A percentile compares a stretch with the other conserved stretches of the same genome.
These are phyloP conservation scores for Watsonalla cultraria DNA, from an alignment of 2,888 invertebrate genomes.

Conservation along the genomic window DNA sequence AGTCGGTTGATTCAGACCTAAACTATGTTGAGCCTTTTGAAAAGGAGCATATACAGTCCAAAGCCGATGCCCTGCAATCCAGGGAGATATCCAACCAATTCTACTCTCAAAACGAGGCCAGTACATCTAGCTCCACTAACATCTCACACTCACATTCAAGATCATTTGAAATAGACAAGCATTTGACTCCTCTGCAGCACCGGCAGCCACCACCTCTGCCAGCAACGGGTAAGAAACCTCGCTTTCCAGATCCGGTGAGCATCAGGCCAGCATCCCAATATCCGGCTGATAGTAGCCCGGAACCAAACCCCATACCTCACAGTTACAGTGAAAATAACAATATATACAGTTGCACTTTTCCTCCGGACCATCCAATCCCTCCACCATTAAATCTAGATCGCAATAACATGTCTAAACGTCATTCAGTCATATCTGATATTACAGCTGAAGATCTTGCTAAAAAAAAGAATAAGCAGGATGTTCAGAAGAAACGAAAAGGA, in stretches of 20 bases:
- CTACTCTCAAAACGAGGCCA: constrained; percentile 48
- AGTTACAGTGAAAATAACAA: constrained; percentile 70
- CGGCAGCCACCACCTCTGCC: constrained; percentile 68
- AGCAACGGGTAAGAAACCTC: constrained; percentile 59
- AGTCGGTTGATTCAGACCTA: constrained; percentile 71
- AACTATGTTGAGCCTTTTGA: constrained; percentile 74
- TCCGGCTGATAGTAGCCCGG: constrained; percentile 45
- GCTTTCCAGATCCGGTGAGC: constrained; percentile 70
- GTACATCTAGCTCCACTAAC: constrained; percentile 35
- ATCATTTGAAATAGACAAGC: constrained; percentile 48
- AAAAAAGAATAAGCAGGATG: constrained; percentile 62
- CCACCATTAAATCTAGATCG: constrained; percentile 29
- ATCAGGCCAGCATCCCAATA: constrained; percentile 71
- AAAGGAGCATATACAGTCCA: constrained; percentile 70
- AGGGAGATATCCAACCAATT: constrained; percentile 65
- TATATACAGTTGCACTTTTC: constrained; percentile 57
- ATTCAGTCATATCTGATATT: constrained; percentile 70
- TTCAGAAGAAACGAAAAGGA: constrained; percentile 64
- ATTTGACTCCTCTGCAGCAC: constrained; percentile 43
- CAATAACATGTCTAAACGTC: constrained; percentile 52
- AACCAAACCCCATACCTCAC: constrained; percentile 42
- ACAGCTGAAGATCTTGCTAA: constrained; percentile 66
- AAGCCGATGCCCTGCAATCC: constrained; percentile 65
- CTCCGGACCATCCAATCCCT: constrained; percentile 38
- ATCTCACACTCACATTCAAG: constrained; percentile 45